A percentile compares a stretch with the other conserved stretches of the same genome.
phyloP scores from a whole-genome alignment of 2,888 invertebrate genomes.

The Lithodes maja region DNA sequence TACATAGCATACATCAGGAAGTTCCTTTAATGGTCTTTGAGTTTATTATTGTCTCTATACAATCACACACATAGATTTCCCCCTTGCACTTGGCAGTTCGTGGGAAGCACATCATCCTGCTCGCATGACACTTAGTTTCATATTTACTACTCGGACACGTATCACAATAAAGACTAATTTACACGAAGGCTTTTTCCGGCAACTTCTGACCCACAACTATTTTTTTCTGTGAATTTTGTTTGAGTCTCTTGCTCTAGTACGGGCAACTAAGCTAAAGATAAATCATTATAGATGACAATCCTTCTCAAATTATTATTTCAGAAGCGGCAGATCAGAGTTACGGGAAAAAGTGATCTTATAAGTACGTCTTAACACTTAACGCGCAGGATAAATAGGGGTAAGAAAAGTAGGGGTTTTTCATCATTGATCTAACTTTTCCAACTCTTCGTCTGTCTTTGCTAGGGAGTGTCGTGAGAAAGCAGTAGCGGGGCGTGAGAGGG shows the following conservation, averaged over 20 bases:
- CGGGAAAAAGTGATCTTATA: not conserved
- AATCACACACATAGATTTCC: not conserved
- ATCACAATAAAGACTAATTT: not conserved
- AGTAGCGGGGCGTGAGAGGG: slow-evolving; percentile 1
- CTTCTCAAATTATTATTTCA: too few species aligned
- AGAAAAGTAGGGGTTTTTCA: not conserved
- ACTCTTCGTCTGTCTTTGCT: slow-evolving; percentile 52
- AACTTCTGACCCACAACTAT: too few species aligned
- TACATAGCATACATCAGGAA: too few species aligned
- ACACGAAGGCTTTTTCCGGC: not conserved
- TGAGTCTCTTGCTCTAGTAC: too few species aligned
- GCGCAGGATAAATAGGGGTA: slow-evolving; percentile 10
- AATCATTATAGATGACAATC: too few species aligned
- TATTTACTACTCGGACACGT: not conserved
- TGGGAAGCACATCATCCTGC: not conserved
- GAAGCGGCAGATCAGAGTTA: too few species aligned
- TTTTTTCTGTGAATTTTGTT: too few species aligned
- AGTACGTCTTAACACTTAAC: slow-evolving; percentile 9
- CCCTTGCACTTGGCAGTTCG: not conserved
- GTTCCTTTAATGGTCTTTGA: too few species aligned
- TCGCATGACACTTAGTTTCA: not conserved
- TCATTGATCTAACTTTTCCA: slow-evolving; percentile 54
- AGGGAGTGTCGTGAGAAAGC: slow-evolving; percentile 45
- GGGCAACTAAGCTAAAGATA: too few species aligned
- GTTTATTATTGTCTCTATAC: not conserved